phyloP scores from a whole-genome alignment of 2,797 vertebrate species.

The Tauraco hartlaubi region DNA sequence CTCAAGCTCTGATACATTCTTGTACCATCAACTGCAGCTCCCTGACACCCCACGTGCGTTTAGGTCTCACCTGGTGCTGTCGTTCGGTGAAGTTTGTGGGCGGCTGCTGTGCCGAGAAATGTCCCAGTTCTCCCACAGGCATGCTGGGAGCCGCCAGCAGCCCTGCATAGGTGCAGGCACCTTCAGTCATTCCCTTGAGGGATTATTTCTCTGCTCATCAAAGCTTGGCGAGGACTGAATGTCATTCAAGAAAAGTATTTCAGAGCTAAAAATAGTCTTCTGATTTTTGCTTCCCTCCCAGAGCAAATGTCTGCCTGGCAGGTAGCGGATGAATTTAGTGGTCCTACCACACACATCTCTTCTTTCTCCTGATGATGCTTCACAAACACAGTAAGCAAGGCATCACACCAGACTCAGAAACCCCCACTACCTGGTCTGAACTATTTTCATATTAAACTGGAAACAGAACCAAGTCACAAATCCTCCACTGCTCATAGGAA shows the following conservation, averaged over 20 bases:
- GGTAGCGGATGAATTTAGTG: neutral
- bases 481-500: neutral
- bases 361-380: neutral
- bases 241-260: constrained; percentile 7
- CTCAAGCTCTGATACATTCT: neutral
- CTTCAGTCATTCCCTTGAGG: neutral
- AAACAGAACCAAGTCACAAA: neutral
- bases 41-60: accelerated
- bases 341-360: neutral
- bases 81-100: accelerated
- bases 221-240: neutral
- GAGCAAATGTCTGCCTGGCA: neutral
- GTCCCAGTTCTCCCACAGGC: neutral
- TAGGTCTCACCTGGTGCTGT: accelerated
- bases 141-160: accelerated
- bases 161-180: neutral
- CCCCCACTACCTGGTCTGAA: neutral
- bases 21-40: neutral
- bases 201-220: neutral
- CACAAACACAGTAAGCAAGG: neutral
- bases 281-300: neutral
- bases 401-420: neutral
- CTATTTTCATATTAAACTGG: neutral
- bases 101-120: neutral
- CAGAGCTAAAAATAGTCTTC: neutral